Evolutionary conservation across 2,797 vertebrate genomes (phyloP).

Genomic region (Bovichtus variegatus): DNA sequence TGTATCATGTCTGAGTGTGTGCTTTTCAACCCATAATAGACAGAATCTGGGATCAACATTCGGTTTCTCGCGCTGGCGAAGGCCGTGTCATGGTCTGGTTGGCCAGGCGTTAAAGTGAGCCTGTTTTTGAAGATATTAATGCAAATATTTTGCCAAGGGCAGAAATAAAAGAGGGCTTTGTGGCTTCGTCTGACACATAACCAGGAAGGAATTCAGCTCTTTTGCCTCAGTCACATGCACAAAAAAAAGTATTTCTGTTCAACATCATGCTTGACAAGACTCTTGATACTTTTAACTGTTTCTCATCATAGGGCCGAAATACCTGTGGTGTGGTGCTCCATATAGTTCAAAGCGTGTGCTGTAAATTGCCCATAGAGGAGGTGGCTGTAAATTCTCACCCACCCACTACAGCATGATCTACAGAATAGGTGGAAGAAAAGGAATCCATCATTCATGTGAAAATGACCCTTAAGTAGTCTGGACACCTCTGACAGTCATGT

Average conservation of each 20-base stretch:
- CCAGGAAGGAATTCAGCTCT: slow-evolving; percentile 48
- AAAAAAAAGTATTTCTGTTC: slow-evolving; percentile 52
- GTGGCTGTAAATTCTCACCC: slow-evolving; percentile 43
- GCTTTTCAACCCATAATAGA: slow-evolving; percentile 32
- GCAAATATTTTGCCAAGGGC: slow-evolving; percentile 58
- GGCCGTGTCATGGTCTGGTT: slow-evolving; percentile 1
- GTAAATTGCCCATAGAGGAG: slow-evolving; percentile 46
- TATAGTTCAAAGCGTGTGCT: slow-evolving; percentile 18
- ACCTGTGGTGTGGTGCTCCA: slow-evolving; percentile 48
- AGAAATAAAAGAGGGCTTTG: slow-evolving; percentile 69
- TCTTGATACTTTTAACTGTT: slow-evolving; percentile 35
- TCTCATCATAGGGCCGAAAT: slow-evolving; percentile 48
- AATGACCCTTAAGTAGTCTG: slow-evolving; percentile 43
- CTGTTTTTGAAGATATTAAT: slow-evolving; percentile 55
- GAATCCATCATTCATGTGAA: slow-evolving; percentile 50
- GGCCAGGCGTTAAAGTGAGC: slow-evolving; percentile 32
- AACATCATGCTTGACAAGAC: slow-evolving; percentile 45
- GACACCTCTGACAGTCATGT: slow-evolving; percentile 25
- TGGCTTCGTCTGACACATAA: slow-evolving; percentile 47
- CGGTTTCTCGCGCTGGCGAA: slow-evolving; percentile 19
- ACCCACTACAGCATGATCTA: slow-evolving; percentile 8
- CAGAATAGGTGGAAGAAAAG: slow-evolving; percentile 23
- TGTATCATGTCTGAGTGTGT: slow-evolving; percentile 16
- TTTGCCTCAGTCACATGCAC: slow-evolving; percentile 17
- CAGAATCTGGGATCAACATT: slow-evolving; percentile 62